Base-by-base conservation (phyloP, 1,140 invertebrate genomes). In the Drosophila trapezifrons region DNA sequence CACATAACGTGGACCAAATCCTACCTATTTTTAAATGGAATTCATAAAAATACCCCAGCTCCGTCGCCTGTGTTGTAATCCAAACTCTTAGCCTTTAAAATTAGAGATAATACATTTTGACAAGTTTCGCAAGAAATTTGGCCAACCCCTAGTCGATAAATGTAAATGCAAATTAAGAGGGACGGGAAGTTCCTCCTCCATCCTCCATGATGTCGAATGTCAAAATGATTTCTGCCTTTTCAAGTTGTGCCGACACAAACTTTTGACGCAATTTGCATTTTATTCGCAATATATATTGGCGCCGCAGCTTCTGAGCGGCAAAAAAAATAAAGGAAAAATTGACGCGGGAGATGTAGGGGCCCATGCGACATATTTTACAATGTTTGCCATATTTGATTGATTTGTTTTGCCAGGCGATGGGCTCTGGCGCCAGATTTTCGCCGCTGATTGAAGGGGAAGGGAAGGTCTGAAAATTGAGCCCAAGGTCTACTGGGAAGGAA, bases 341-440 rank as follows among this genome's bases (percentile, higher is more conserved):
- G 27, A 65, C 13, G 10, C n/a, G 38, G 62, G 15, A 12, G 3
- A 18, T 56, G 40, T 20, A 43, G 22, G 62, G 17, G 66, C 29
- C 46, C 47, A 76, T 83, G 51, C 62, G 79, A 76, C 79, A 80
- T 45, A 72, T 80, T 78, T 70, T 73, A 60, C 75, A 66, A 65
- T 81, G 71, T 75, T 45, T 67, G 35, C 46, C 62, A 76, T 40
- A 62, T 82, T 87, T 86, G 83, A 86, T 86, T 86, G 83, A 86
- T 86, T 86, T 86, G 83, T 86, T 86, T 86, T 86, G 83, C 83
- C 79, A 76, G 82, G 65, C 74, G 66, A 78, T 76, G 27, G 27
- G 82, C 78, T 67, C 60, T 63, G 70, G 73, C 63, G 45, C 64
- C 57, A 76, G 60, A 76, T 83, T 71, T 76, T 56, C 52, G 63